Conservation (phyloP, 2,113 vertebrate genomes). For the Oreochromis niloticus region DNA sequence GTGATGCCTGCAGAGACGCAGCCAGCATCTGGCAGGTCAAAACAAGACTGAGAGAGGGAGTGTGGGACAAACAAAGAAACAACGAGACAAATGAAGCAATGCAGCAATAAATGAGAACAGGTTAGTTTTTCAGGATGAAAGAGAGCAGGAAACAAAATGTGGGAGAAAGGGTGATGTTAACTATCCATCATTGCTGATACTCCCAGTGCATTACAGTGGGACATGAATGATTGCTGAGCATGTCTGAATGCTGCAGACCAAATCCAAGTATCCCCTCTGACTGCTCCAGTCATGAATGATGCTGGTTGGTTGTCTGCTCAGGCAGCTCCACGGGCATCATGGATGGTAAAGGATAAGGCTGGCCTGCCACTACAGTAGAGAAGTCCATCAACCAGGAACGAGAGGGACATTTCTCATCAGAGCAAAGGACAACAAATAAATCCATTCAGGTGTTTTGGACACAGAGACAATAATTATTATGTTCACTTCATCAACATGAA, state of each 20-base stretch:
- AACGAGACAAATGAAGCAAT: constrained; percentile 9
- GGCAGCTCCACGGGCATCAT: neutral
- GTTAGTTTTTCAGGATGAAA: neutral
- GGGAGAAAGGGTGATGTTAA: constrained; percentile 17
- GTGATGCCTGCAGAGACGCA: neutral
- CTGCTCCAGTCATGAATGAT: constrained; percentile 38
- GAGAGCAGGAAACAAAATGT: constrained; percentile 9
- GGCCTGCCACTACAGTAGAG: neutral
- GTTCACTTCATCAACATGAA: neutral
- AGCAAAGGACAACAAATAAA: neutral
- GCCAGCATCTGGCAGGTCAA: neutral
- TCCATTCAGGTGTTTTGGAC: neutral
- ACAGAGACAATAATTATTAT: neutral
- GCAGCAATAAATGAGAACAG: constrained; percentile 9
- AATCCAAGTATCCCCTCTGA: constrained; percentile 12
- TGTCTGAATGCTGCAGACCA: constrained; percentile 42
- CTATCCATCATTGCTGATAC: constrained; percentile 42
- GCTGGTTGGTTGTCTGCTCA: neutral
- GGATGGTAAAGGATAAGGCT: constrained; percentile 21
- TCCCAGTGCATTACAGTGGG: constrained; percentile 32
- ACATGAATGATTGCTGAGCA: constrained; percentile 44
- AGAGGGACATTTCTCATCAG: neutral
- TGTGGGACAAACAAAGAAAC: neutral
- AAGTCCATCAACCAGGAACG: neutral
- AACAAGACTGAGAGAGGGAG: neutral